phyloP scores from a whole-genome alignment of 2,888 invertebrate species.

The Spisula subtruncata region DNA sequence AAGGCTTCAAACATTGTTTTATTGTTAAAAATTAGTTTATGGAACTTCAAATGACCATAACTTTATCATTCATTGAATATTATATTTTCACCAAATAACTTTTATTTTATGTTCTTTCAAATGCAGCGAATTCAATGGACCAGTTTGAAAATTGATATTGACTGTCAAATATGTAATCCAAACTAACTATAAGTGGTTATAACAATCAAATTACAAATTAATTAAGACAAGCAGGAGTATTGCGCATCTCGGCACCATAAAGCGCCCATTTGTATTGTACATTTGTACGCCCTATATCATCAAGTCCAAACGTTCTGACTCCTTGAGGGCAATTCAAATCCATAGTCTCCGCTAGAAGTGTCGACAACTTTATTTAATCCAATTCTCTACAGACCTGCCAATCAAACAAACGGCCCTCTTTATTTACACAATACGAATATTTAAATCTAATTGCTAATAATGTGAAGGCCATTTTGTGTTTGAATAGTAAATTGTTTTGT shows the following conservation, averaged over 20 bases:
- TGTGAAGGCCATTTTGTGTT: constrained; percentile 64
- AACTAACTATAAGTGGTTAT: no score
- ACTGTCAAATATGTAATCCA: no score
- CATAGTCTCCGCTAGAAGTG: constrained; percentile 37
- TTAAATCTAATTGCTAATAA: constrained; percentile 81
- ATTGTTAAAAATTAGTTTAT: no score
- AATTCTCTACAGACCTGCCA: constrained; percentile 48
- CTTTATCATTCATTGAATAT: no score
- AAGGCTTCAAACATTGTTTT: no score
- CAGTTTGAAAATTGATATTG: no score
- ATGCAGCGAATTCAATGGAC: no score
- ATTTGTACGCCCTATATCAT: neutral
- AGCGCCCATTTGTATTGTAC: neutral
- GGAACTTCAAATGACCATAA: no score
- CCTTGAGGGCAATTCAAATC: constrained; percentile 24
- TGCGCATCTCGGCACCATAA: neutral
- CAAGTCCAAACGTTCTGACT: constrained; percentile 21
- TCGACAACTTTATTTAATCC: constrained; percentile 55
- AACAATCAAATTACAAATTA: no score
- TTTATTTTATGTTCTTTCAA: no score
- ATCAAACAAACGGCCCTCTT: constrained; percentile 52
- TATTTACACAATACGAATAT: constrained; percentile 77
- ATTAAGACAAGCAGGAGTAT: neutral
- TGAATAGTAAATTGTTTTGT: constrained; percentile 71
- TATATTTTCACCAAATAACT: no score